Base-by-base conservation (phyloP, 2,797 vertebrate genomes). In the Cygnus olor region DNA sequence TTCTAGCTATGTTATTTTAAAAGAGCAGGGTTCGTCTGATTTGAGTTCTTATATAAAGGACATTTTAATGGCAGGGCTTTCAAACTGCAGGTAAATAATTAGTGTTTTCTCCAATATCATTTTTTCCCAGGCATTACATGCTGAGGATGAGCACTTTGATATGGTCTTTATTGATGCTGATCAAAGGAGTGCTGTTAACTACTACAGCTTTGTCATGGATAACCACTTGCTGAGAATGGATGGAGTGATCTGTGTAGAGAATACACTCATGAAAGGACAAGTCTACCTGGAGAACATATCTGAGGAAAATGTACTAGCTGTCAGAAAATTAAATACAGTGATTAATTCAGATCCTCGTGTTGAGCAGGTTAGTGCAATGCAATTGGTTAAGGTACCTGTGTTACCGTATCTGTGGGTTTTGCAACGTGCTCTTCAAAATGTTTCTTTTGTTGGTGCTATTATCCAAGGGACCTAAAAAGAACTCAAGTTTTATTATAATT, bases 91-190 rank as follows among this genome's bases (percentile, higher is more conserved):
- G 84, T 97, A 97, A 97, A 96, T 94, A 94, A 94, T 92, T 73
- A 93, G 71, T 93, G 60, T 96, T 94, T 97, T 84, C 51, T 96
- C 90, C 90, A 94, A 96, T 82, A 44, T 71, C 9, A 4, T 58
- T 95, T 94, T 87, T 36, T 91, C 63, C 22, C 80, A 98, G 98
- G 98, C 97, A 63, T 94, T 98, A 42, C 98, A 97, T 63, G 95
- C 97, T 74, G 94, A 97, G 34, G 98, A 98, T 0, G 98, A 97
- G 84, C 98, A 98, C 97, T 98, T 99, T 97, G 98, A 99, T 98
- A 97, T 98, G 94, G 96, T 98, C 93, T 98, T 99, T 97, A 98
- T 99, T 63, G 98, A 99, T 82, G 98, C 98, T 87, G 98, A 98
- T 96, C 98, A 99, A 97, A 96, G 87, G 47, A 98, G 98, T 58